These are phyloP conservation scores for Ranitomeya variabilis DNA, from an alignment of 2,113 vertebrate genomes.

Conservation along the genomic window DNA sequence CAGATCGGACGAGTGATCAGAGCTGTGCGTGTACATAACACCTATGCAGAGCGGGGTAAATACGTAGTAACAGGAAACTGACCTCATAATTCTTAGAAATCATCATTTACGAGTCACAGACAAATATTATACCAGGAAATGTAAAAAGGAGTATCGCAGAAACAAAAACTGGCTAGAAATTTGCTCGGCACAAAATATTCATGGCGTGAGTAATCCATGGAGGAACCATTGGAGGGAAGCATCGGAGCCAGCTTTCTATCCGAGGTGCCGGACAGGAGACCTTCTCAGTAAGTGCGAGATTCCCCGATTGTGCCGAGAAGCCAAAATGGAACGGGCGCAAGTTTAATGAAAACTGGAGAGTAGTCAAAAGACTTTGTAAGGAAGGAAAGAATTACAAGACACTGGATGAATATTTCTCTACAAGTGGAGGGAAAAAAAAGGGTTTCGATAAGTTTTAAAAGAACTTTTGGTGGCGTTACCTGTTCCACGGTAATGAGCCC, in stretches of 20 bases:
- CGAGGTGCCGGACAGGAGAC: neutral
- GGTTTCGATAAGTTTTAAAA: neutral
- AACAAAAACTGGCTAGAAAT: too few relatives aligned
- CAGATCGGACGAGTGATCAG: too few relatives aligned
- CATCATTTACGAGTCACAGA: too few relatives aligned
- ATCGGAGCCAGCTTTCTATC: neutral
- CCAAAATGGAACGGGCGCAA: neutral
- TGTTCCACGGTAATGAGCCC: slow-evolving; percentile 83
- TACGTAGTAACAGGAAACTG: too few relatives aligned
- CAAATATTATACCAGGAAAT: neutral
- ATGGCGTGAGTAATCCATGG: neutral
- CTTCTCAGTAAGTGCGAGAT: neutral
- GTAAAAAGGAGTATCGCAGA: neutral
- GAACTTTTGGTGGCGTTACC: slow-evolving; percentile 69
- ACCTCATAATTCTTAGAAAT: too few relatives aligned
- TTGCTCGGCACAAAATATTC: neutral
- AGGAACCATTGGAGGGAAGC: neutral
- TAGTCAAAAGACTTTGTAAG: neutral
- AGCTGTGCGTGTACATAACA: too few relatives aligned
- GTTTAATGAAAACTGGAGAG: neutral
- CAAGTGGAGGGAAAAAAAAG: neutral
- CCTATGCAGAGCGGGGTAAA: too few relatives aligned
- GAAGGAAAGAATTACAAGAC: slow-evolving; percentile 31
- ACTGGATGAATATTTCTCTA: neutral
- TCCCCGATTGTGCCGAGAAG: neutral